Evolutionary conservation across 2,888 invertebrate species (phyloP).

Genomic region (Pogonocherus hispidulus): DNA sequence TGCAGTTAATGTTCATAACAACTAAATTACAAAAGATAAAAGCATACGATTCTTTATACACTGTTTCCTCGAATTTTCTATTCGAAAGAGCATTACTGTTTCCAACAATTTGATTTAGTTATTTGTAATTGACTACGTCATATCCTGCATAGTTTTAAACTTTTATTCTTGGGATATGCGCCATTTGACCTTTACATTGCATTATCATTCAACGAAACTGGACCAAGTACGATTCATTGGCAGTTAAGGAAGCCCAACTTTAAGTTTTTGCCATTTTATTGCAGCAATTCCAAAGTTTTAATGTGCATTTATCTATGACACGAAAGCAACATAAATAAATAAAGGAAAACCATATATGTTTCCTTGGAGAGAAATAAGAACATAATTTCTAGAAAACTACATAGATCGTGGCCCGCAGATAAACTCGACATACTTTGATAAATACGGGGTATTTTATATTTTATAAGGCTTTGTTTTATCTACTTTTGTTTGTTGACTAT

Average conservation of each 20-base stretch:
- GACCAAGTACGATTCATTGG: background rate
- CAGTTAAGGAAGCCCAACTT: background rate
- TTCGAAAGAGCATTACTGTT: no score
- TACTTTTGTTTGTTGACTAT: background rate
- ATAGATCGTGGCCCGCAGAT: background rate
- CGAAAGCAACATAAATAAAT: constrained; percentile 1
- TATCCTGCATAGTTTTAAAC: no score
- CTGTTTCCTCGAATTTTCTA: no score
- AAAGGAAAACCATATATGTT: background rate
- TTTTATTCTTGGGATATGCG: background rate
- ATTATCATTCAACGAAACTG: background rate
- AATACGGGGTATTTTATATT: background rate
- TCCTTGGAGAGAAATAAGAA: background rate
- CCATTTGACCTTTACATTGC: background rate
- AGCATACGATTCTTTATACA: no score
- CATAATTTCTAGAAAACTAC: background rate
- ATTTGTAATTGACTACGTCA: no score
- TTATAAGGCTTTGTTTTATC: background rate
- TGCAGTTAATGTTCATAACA: no score
- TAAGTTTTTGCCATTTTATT: background rate
- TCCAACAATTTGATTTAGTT: no score
- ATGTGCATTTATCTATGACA: background rate
- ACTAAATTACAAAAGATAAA: no score
- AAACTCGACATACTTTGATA: background rate
- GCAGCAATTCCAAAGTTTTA: constrained; percentile 3